These are phyloP conservation scores for Peromyscus polionotus DNA, from an alignment of 2,113 vertebrate genomes.

Conservation along the genomic window DNA sequence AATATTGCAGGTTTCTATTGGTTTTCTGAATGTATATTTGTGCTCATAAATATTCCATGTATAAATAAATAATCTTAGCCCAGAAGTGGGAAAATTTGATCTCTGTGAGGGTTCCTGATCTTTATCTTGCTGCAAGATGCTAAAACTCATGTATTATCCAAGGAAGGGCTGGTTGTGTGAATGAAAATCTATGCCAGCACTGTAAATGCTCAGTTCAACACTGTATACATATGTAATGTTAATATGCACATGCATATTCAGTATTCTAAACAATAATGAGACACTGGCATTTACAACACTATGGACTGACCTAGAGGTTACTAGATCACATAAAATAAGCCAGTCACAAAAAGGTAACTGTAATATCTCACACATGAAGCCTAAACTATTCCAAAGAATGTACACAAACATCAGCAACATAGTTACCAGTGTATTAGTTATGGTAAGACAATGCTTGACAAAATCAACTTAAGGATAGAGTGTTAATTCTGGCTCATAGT, in stretches of 20 bases:
- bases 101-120: neutral
- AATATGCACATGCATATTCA: neutral
- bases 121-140: neutral
- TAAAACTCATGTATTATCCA: neutral
- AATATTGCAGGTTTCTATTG: neutral
- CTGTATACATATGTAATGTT: neutral
- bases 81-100: neutral
- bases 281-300: neutral
- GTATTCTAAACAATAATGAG: neutral
- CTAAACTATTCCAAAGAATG: too few relatives aligned
- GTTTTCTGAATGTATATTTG: neutral
- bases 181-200: neutral
- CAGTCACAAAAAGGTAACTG: too few relatives aligned
- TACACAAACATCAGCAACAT: neutral
- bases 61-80: neutral
- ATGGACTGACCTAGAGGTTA: neutral
- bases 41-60: neutral
- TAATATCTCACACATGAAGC: neutral
- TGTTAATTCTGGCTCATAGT: neutral
- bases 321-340: neutral
- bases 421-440: too few relatives aligned
- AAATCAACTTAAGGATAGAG: neutral
- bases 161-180: neutral
- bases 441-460: neutral
- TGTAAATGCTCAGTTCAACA: neutral